A percentile compares a stretch with the other conserved stretches of the same genome.
Evolutionary conservation across 2,113 vertebrate genomes (phyloP).

Genomic region (Vidua macroura): DNA sequence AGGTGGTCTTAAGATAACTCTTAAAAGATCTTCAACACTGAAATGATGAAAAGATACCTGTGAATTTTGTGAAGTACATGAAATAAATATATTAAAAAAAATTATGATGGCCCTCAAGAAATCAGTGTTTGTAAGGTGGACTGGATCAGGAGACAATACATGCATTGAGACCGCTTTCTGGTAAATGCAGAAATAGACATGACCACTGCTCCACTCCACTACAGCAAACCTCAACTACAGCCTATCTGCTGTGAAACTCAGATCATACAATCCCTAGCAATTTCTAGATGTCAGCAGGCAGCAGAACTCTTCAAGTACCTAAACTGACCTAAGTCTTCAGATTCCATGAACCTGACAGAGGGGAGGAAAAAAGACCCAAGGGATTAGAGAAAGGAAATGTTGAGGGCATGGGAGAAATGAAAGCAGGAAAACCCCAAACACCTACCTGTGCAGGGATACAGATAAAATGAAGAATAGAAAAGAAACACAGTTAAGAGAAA

Average conservation of each 20-base stretch:
- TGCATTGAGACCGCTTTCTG: not conserved
- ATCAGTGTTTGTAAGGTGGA: not conserved
- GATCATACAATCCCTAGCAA: conserved; percentile 42
- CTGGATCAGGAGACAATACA: not conserved
- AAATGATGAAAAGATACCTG: not conserved
- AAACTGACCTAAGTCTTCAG: conserved; percentile 18
- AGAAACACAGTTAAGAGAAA: not conserved
- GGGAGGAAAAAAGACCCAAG: not conserved
- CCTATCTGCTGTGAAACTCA: conserved; percentile 31
- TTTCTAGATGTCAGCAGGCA: conserved; percentile 56
- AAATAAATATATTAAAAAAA: not conserved
- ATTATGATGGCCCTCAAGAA: not conserved
- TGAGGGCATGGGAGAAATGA: not conserved
- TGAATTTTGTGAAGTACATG: not conserved
- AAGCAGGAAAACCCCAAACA: not conserved
- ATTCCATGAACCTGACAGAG: conserved; percentile 11
- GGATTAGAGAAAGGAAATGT: not conserved
- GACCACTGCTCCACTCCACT: not conserved
- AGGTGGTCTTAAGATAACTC: not conserved
- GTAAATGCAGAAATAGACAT: not conserved
- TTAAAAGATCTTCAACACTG: not conserved
- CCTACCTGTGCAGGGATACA: not conserved
- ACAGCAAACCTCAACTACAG: conserved; percentile 20
- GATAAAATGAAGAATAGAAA: not conserved
- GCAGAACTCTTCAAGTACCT: conserved; percentile 20